phyloP scores from a whole-genome alignment of 1,140 invertebrate species.

The Zaprionus gabonicus region DNA sequence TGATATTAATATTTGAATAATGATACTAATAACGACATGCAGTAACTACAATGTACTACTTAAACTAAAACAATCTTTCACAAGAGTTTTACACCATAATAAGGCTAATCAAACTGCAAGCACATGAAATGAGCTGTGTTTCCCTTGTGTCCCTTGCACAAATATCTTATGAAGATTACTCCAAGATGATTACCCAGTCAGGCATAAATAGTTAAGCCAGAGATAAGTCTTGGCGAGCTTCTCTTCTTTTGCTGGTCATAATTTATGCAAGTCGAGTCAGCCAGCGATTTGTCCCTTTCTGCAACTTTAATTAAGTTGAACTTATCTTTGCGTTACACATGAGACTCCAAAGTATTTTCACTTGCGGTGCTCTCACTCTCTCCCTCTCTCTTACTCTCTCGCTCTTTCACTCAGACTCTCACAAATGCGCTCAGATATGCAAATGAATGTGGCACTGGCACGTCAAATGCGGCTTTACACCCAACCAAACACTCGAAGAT shows the following conservation, averaged over 20 bases:
- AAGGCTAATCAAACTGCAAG: background rate
- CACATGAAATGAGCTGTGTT: background rate
- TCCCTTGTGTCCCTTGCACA: background rate
- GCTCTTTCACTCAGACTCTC: slow-evolving; percentile 26
- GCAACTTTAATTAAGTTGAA: slow-evolving; percentile 79
- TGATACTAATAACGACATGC: too few species aligned
- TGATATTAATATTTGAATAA: too few species aligned
- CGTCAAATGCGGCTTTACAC: slow-evolving; percentile 74
- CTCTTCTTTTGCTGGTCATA: slow-evolving; percentile 56
- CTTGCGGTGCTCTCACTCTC: slow-evolving; percentile 14
- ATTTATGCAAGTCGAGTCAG: slow-evolving; percentile 65
- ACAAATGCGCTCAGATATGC: slow-evolving; percentile 70
- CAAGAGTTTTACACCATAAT: background rate
- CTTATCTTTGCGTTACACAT: slow-evolving; percentile 78
- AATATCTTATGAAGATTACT: slow-evolving; percentile 41
- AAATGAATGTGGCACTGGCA: slow-evolving; percentile 74
- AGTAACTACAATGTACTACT: too few species aligned
- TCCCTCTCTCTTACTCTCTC: background rate
- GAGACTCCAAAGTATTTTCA: slow-evolving; percentile 48
- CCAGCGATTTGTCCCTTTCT: slow-evolving; percentile 65
- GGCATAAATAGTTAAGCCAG: slow-evolving; percentile 48
- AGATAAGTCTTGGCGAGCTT: slow-evolving; percentile 26
- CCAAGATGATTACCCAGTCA: slow-evolving; percentile 33
- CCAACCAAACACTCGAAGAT: slow-evolving; percentile 27
- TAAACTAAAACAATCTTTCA: background rate